These are phyloP conservation scores for Sebastes itinus DNA, from an alignment of 2,797 vertebrate species.

Conservation along the genomic window DNA sequence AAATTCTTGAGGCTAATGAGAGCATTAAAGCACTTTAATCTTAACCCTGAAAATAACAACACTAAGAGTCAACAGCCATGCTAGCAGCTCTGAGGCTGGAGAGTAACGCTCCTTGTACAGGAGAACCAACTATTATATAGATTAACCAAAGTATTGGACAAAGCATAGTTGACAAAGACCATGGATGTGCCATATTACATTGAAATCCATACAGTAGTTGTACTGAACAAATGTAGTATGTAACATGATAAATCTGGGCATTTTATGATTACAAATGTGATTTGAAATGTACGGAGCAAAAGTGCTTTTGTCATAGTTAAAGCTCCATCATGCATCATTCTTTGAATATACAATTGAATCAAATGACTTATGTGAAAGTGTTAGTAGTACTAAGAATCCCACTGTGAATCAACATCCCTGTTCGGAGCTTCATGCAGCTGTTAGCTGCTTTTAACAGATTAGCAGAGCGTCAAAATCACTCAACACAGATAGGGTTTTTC, in stretches of 20 bases:
- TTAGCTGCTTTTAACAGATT: background rate
- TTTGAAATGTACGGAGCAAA: background rate
- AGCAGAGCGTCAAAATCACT: background rate
- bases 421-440: background rate
- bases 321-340: too few relatives aligned
- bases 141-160: background rate
- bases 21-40: constrained; percentile 9
- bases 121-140: background rate
- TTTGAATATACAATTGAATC: background rate
- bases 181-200: background rate
- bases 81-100: background rate
- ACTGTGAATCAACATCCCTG: background rate
- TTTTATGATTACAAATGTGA: background rate
- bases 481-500: background rate
- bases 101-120: background rate
- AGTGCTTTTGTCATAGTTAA: background rate
- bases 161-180: background rate
- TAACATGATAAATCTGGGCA: background rate
- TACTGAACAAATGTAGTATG: background rate
- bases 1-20: constrained; percentile 49
- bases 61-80: background rate
- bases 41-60: constrained; percentile 8
- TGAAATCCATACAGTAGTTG: background rate
- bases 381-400: background rate
- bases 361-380: background rate